Evolutionary conservation across 2,797 vertebrate species (phyloP).

Genomic region (Esox masquinongy): DNA sequence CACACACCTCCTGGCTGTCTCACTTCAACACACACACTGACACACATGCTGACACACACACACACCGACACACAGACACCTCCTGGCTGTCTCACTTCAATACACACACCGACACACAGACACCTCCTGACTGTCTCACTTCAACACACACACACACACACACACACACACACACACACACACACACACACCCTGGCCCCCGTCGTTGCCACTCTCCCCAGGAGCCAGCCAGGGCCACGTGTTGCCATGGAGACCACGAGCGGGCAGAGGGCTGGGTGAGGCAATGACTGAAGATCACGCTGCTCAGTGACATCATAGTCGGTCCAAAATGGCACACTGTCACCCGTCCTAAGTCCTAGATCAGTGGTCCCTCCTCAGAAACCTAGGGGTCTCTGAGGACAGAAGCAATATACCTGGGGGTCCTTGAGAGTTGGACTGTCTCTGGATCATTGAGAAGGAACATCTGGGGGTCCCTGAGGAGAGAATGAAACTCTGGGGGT

Average conservation of each 20-base stretch:
- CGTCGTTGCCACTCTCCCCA: constrained; percentile 57
- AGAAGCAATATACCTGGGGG: too few species aligned
- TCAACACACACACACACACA: constrained; percentile 26
- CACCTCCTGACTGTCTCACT: too few species aligned
- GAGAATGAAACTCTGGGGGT: too few species aligned
- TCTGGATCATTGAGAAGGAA: too few species aligned
- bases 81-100: too few species aligned
- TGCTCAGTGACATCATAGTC: neutral
- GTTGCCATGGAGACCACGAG: constrained; percentile 57
- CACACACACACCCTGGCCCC: constrained; percentile 49
- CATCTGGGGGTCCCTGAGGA: too few species aligned
- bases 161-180: neutral
- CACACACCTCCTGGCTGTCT: constrained; percentile 59
- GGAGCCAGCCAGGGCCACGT: constrained; percentile 45
- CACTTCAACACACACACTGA: constrained; percentile 25
- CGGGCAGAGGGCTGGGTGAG: constrained; percentile 26
- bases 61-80: constrained; percentile 32
- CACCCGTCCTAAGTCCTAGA: neutral
- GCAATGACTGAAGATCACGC: constrained; percentile 21
- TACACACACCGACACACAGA: too few species aligned
- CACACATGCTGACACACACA: neutral
- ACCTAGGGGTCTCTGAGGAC: too few species aligned
- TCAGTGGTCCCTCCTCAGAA: too few species aligned
- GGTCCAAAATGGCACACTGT: neutral
- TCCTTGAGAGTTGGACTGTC: too few species aligned